A percentile compares a stretch with the other conserved stretches of the same genome.
Conservation (phyloP, 2,888 invertebrate genomes). For the Heliconius ismenius region DNA sequence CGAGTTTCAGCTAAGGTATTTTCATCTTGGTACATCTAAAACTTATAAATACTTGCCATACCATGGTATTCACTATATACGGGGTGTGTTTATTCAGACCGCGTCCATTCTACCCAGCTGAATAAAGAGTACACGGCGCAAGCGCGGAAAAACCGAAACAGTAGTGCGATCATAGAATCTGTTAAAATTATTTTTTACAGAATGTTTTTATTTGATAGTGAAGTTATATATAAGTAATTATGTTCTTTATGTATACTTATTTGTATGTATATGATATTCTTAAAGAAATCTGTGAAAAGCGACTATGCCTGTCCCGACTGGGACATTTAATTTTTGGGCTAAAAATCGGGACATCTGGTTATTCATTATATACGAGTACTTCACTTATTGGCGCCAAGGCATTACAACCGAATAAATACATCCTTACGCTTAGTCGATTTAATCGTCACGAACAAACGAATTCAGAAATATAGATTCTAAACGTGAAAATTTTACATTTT, state of each 20-base stretch:
- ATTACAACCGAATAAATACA: not conserved
- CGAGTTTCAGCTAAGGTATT: not conserved
- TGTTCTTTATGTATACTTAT: too few species aligned
- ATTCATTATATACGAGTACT: too few species aligned
- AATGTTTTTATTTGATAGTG: not conserved
- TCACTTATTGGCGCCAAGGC: constrained; percentile 4
- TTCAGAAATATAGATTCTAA: too few species aligned
- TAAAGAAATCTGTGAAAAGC: too few species aligned
- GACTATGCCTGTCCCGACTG: too few species aligned
- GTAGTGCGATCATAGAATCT: constrained; percentile 8
- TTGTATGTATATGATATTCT: too few species aligned
- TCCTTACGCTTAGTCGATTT: not conserved
- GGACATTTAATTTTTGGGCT: too few species aligned
- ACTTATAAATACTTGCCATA: not conserved
- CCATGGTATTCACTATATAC: constrained; percentile 5
- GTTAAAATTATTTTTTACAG: not conserved
- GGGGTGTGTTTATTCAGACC: constrained; percentile 43
- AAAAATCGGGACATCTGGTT: not conserved
- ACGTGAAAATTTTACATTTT: not conserved
- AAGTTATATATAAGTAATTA: not conserved
- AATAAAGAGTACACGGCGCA: constrained; percentile 44
- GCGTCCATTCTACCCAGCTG: constrained; percentile 41
- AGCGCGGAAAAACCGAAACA: constrained; percentile 37
- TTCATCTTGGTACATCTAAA: not conserved
- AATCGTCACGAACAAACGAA: not conserved